Percentiles rank a stretch among this genome's conserved stretches.
Conservation (phyloP, 2,797 vertebrate genomes). For the Hydrolagus colliei region DNA sequence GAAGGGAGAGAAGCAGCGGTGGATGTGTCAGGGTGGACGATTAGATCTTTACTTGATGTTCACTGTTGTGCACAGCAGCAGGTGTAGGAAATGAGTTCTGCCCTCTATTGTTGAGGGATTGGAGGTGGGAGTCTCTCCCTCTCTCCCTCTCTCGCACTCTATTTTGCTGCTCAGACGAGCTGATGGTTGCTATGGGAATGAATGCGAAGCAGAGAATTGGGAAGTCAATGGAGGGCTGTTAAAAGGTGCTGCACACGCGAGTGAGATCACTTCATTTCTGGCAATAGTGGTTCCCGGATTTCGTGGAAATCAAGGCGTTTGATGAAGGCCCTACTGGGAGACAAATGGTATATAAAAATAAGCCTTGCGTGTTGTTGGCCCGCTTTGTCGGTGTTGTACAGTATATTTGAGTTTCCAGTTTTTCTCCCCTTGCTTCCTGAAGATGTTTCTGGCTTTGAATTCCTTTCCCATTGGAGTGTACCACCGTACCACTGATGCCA, state of each 20-base stretch:
- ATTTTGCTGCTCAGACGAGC: conserved; percentile 1
- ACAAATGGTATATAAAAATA: no score
- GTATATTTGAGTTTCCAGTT: no score
- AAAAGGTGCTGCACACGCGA: neutral
- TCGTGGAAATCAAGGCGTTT: no score
- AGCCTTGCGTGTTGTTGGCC: no score
- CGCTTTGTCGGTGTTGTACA: no score
- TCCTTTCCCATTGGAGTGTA: no score
- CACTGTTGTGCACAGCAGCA: conserved; percentile 18
- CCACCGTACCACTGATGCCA: no score
- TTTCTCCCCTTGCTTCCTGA: no score
- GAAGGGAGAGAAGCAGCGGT: no score
- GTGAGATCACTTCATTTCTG: neutral
- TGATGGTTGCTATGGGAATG: conserved; percentile 24
- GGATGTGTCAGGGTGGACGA: conserved; percentile 4
- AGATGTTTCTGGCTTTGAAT: no score
- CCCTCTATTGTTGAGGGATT: conserved; percentile 17
- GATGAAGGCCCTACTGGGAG: no score
- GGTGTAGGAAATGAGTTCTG: conserved; percentile 18
- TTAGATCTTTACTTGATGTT: conserved; percentile 19
- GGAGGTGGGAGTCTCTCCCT: neutral
- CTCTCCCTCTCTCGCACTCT: neutral
- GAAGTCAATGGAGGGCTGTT: neutral
- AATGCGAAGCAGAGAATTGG: conserved; percentile 19
- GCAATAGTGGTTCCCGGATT: no score